Base-by-base conservation (phyloP, 2,113 vertebrate species). In the Pseudopipra pipra region DNA sequence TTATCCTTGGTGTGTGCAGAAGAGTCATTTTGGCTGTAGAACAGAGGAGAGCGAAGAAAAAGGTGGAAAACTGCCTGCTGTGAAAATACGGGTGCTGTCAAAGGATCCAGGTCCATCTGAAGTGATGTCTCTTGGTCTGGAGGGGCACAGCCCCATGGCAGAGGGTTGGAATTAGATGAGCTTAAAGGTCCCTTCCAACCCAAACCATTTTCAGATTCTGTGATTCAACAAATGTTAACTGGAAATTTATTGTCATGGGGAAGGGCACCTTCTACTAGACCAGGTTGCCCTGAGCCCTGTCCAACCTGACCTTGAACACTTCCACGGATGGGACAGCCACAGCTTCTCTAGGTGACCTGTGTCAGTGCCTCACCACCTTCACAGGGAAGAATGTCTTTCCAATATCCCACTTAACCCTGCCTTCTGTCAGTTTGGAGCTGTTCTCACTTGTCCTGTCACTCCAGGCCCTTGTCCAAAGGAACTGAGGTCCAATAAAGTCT, bases 71-170 rank as follows among this genome's bases (percentile, higher is more conserved):
- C 3, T 0, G 2, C 7, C 44, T 67, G 56, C 27, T 5, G 3
- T 25, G 68, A 58, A 20, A 14, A 33, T 21, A 9, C 0, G 0
- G 74, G 20, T 51, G 33, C 10, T 61, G 2, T 39, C 46, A 8
- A 55, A 81, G 39, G 23, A 41, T 19, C 7, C 37, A 5, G n/a
- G 19, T 2, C 3, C 12, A 19, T 11, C 12, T 17, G 39, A 9
- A 79, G 33, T 27, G 7, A 41, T 1, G 2, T 24, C 35, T 22
- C 12, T 37, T 5, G 54, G 17, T 27, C 63, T 2, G 4, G 35
- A 66, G 73, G 14, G 51, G 27, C 59, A 77, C 33, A 21, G 30
- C 12, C 5, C 27, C 12, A 20, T 8, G 18, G 43, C 2, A 65
- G 62, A 13, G 9, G 21, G 19, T 65, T 56, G 43, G 49, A 84